A percentile compares a stretch with the other conserved stretches of the same genome.
Evolutionary conservation across 53 echinoderm and acorn worm species (phyloP).

Genomic region (Hippasteria phrygiana): DNA sequence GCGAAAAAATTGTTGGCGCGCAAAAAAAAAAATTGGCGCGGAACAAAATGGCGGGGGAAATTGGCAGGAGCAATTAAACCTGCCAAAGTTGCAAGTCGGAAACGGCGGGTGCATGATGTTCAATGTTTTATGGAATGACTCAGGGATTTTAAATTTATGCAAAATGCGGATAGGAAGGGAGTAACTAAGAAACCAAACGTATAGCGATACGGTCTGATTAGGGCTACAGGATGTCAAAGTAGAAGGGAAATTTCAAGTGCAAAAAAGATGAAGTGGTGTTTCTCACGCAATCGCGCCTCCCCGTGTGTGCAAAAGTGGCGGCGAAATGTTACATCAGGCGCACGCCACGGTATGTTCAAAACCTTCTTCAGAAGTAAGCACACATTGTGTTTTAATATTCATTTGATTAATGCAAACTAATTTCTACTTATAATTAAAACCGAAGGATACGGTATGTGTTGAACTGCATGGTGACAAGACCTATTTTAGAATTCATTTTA

Average conservation of each 20-base stretch:
- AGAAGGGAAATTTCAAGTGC: not conserved
- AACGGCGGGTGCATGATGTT: slow-evolving; percentile 11
- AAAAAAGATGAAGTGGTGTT: slow-evolving; percentile 4
- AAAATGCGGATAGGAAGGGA: slow-evolving; percentile 29
- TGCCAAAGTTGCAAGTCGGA: slow-evolving; percentile 53
- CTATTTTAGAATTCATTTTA: too few species aligned
- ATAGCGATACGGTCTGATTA: not conserved
- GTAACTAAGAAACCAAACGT: slow-evolving; percentile 31
- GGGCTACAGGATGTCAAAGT: not conserved
- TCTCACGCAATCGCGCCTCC: not conserved
- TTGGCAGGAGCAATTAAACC: slow-evolving; percentile 52
- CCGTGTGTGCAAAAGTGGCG: not conserved
- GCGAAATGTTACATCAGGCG: not conserved
- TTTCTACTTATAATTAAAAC: too few species aligned
- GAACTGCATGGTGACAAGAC: too few species aligned
- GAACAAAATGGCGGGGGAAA: slow-evolving; percentile 43
- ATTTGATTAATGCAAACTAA: too few species aligned
- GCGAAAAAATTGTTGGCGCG: slow-evolving; percentile 42
- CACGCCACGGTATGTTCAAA: not conserved
- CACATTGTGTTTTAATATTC: too few species aligned
- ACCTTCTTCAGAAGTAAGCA: not conserved
- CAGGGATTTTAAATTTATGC: slow-evolving; percentile 17
- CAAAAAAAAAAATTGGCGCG: slow-evolving; percentile 20
- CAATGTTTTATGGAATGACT: slow-evolving; percentile 30
- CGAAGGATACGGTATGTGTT: too few species aligned